Conservation (phyloP, 2,113 vertebrate species). For the Trematocara stigmaticum region DNA sequence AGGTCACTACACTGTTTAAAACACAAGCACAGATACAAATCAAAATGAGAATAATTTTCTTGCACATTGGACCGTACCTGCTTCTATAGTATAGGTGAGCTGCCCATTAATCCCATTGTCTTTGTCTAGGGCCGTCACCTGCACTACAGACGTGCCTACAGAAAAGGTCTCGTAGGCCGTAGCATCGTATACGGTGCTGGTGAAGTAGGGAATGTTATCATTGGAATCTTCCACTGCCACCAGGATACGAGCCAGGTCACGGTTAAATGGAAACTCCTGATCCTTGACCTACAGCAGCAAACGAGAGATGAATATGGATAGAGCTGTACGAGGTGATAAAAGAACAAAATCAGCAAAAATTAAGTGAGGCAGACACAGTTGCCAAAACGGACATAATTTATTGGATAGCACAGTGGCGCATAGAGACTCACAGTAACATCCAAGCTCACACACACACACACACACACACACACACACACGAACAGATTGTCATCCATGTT, state of each 20-base stretch:
- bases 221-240: constrained; percentile 93
- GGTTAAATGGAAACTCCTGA: constrained; percentile 94
- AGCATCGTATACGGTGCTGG: constrained; percentile 84
- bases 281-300: constrained; percentile 84
- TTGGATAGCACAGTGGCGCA: background rate
- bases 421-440: background rate
- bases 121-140: constrained; percentile 92
- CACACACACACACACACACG: background rate
- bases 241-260: constrained; percentile 88
- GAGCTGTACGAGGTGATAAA: background rate
- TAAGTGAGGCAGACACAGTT: background rate
- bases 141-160: constrained; percentile 82
- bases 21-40: background rate
- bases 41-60: background rate
- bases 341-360: constrained; percentile 12
- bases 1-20: background rate
- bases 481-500: background rate
- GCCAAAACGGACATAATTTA: constrained; percentile 1
- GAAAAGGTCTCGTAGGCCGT: constrained; percentile 85
- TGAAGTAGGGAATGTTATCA: constrained; percentile 92
- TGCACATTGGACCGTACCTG: constrained; percentile 73
- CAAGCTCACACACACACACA: background rate
- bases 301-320: constrained; percentile 17
- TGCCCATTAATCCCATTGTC: constrained; percentile 93
- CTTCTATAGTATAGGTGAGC: constrained; percentile 86